A percentile compares a stretch with the other conserved stretches of the same genome.
Conservation (phyloP, 1,140 invertebrate species). For the Drosophila asahinai region DNA sequence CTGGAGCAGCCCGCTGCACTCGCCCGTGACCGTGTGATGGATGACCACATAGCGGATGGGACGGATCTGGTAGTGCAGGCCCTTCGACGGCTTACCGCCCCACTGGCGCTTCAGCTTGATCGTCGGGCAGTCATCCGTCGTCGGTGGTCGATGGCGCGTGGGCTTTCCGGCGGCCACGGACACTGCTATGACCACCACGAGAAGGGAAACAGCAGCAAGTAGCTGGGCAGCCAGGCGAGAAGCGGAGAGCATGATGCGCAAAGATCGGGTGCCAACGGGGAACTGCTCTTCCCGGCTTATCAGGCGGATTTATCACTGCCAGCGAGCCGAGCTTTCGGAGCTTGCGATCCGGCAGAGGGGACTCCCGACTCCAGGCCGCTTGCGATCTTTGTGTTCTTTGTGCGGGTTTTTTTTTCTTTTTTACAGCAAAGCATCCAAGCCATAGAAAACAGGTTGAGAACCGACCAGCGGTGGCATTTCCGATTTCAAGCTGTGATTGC, state of each 20-base stretch:
- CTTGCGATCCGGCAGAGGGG: slow-evolving; percentile 8
- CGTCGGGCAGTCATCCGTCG: slow-evolving; percentile 53
- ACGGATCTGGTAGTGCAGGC: slow-evolving; percentile 86
- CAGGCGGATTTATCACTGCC: slow-evolving; percentile 22
- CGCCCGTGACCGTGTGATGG: slow-evolving; percentile 88
- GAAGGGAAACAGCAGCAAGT: background rate
- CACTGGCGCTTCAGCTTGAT: slow-evolving; percentile 79
- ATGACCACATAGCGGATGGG: slow-evolving; percentile 88
- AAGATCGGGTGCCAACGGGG: slow-evolving; percentile 13
- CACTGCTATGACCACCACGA: slow-evolving; percentile 2
- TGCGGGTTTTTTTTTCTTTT: slow-evolving; percentile 7
- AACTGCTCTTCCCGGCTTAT: slow-evolving; percentile 25
- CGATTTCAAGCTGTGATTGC: background rate
- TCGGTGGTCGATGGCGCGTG: slow-evolving; percentile 13
- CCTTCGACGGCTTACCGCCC: slow-evolving; percentile 84
- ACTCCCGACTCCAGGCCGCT: background rate
- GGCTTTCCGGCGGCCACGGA: slow-evolving; percentile 12
- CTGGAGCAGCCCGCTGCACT: slow-evolving; percentile 86
- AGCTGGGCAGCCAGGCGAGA: background rate
- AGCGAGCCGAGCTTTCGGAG: slow-evolving; percentile 18
- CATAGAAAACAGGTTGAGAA: slow-evolving; percentile 19
- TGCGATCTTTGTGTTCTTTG: slow-evolving; percentile 5
- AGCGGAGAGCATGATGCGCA: slow-evolving; percentile 13
- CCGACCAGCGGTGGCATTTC: slow-evolving; percentile 14
- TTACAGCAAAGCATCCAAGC: slow-evolving; percentile 7